phyloP scores from a whole-genome alignment of 2,113 vertebrate species.

The Tretioscincus oriximinensis region DNA sequence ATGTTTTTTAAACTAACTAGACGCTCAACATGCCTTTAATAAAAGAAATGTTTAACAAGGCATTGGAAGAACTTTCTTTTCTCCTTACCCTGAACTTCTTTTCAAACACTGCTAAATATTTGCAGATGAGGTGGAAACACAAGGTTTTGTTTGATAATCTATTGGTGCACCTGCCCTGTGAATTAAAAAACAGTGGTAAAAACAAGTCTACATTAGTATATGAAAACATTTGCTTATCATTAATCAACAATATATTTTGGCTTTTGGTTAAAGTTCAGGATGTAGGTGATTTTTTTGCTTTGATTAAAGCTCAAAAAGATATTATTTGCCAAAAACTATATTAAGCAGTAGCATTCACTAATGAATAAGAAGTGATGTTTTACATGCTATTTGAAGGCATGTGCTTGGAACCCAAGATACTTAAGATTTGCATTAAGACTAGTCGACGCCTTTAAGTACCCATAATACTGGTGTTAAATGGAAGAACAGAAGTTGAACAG shows the following conservation, averaged over 20 bases:
- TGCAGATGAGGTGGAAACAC: not conserved
- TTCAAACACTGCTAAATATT: not conserved
- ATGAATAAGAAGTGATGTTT: not conserved
- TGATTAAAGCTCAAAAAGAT: conserved; percentile 23
- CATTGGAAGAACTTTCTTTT: not conserved
- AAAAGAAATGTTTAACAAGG: not conserved
- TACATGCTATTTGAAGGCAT: not conserved
- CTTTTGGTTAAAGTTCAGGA: conserved; percentile 45
- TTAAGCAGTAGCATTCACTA: conserved; percentile 27
- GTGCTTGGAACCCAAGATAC: not conserved
- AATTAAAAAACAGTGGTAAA: conserved; percentile 60
- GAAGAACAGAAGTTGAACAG: no score
- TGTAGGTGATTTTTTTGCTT: conserved; percentile 55
- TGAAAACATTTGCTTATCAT: conserved; percentile 71
- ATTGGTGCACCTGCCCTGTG: conserved; percentile 24
- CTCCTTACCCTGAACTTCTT: not conserved
- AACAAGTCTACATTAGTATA: conserved; percentile 61
- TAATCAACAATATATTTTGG: conserved; percentile 64
- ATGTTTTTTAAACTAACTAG: not conserved
- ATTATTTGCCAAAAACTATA: conserved; percentile 34
- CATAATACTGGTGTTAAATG: no score
- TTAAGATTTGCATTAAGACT: no score
- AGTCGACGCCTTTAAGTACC: no score
- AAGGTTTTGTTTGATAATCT: conserved; percentile 18
- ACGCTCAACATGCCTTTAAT: not conserved